Percentiles rank a stretch among this genome's conserved stretches.
phyloP scores from a whole-genome alignment of 2,797 vertebrate genomes.

The Lepus townsendii region DNA sequence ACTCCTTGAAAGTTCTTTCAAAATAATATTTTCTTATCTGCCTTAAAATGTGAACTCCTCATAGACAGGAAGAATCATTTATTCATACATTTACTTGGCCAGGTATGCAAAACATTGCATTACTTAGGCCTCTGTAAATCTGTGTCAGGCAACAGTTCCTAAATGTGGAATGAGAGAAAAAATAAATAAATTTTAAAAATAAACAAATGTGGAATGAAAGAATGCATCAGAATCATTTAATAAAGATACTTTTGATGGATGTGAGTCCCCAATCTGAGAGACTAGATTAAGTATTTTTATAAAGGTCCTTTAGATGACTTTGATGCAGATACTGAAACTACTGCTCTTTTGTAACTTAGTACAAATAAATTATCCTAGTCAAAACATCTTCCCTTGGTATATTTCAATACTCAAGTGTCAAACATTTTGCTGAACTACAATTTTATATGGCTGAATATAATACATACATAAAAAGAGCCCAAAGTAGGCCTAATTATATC shows the following conservation, averaged over 20 bases:
- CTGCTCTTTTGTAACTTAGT: background rate
- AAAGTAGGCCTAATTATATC: background rate
- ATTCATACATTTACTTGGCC: background rate
- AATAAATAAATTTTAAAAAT: background rate
- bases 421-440: background rate
- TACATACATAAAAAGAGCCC: background rate
- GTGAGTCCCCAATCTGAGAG: background rate
- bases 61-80: background rate
- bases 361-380: background rate
- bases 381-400: background rate
- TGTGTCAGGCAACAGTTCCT: background rate
- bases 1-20: background rate
- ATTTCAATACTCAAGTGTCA: background rate
- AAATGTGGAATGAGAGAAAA: background rate
- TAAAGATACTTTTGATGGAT: background rate
- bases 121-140: background rate
- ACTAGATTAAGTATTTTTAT: background rate
- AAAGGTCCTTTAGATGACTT: background rate
- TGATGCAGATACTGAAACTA: background rate
- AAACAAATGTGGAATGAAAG: background rate
- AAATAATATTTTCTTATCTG: conserved; percentile 29
- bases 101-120: background rate
- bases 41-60: background rate
- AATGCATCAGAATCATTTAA: background rate
- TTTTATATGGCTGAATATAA: background rate